A percentile compares a stretch with the other conserved stretches of the same genome.
Evolutionary conservation across 1,140 invertebrate species (phyloP).

Genomic region (Metopolophium dirhodum): DNA sequence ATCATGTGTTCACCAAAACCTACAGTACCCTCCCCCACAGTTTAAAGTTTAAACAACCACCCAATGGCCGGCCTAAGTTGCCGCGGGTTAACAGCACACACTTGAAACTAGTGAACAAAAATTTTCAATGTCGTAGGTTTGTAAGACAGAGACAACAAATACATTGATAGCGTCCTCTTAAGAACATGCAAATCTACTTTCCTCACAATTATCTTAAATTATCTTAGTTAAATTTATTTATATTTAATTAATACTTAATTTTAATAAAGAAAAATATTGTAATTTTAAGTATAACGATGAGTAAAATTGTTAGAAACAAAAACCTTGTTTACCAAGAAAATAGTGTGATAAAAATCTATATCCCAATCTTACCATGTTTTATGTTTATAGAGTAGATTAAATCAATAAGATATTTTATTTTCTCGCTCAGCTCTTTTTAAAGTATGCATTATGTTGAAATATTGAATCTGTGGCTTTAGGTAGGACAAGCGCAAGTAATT

Average conservation of each 20-base stretch:
- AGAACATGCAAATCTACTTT: not conserved
- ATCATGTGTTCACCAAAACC: too few relatives aligned
- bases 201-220: not conserved
- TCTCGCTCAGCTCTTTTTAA: constrained; percentile 1
- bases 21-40: too few relatives aligned
- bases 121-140: too few relatives aligned
- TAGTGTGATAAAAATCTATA: too few relatives aligned
- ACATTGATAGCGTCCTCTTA: too few relatives aligned
- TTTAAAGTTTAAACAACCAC: too few relatives aligned
- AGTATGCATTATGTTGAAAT: not conserved
- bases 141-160: too few relatives aligned
- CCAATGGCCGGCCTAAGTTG: too few relatives aligned
- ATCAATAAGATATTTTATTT: not conserved
- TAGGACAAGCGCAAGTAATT: constrained; percentile 53
- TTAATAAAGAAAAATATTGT: not conserved
- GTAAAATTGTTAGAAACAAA: too few relatives aligned
- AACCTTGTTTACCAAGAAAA: too few relatives aligned
- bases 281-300: not conserved
- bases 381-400: not conserved
- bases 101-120: too few relatives aligned
- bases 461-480: constrained; percentile 39
- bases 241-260: not conserved
- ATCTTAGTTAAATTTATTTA: not conserved
- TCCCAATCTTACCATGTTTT: not conserved
- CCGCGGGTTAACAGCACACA: too few relatives aligned